A percentile compares a stretch with the other conserved stretches of the same genome.
phyloP scores from a whole-genome alignment of 2,797 vertebrate genomes.

The Takifugu ocellatus region DNA sequence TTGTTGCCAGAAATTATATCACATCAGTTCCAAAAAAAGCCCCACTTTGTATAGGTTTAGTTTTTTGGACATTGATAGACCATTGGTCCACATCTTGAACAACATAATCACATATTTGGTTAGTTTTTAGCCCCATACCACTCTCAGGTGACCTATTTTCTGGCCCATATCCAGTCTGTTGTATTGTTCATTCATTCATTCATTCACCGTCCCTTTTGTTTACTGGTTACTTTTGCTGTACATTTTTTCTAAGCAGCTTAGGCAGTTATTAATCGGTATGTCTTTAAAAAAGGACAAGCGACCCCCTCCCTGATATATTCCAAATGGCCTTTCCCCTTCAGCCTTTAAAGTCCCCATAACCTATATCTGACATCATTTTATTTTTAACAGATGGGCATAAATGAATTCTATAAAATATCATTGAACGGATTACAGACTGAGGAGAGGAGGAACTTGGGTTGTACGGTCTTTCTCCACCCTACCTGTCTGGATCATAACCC shows the following conservation, averaged over 20 bases:
- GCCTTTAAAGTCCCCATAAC: constrained; percentile 1
- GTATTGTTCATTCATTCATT: constrained; percentile 12
- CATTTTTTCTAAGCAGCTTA: constrained; percentile 51
- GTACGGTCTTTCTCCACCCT: constrained; percentile 10
- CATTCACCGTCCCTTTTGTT: constrained; percentile 34
- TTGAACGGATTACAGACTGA: not conserved
- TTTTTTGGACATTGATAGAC: too few relatives aligned
- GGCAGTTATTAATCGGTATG: constrained; percentile 48
- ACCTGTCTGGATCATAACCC: constrained; percentile 4
- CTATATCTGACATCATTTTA: too few relatives aligned
- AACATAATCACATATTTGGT: not conserved
- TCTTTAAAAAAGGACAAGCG: constrained; percentile 51
- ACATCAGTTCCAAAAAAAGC: too few relatives aligned
- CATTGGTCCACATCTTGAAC: not conserved
- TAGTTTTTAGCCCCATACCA: not conserved
- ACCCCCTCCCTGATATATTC: constrained; percentile 10
- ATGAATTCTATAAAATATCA: constrained; percentile 34
- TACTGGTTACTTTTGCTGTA: constrained; percentile 12
- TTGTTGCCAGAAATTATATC: too few relatives aligned
- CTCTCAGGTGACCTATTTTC: constrained; percentile 17
- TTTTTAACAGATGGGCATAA: too few relatives aligned
- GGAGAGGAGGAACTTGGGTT: constrained; percentile 24
- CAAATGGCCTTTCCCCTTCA: constrained; percentile 24
- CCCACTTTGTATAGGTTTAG: too few relatives aligned
- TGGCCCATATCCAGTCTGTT: not conserved